Percentiles rank a stretch among this genome's conserved stretches.
Evolutionary conservation across 2,888 invertebrate species (phyloP).

Genomic region (Lumbricus terrestris): DNA sequence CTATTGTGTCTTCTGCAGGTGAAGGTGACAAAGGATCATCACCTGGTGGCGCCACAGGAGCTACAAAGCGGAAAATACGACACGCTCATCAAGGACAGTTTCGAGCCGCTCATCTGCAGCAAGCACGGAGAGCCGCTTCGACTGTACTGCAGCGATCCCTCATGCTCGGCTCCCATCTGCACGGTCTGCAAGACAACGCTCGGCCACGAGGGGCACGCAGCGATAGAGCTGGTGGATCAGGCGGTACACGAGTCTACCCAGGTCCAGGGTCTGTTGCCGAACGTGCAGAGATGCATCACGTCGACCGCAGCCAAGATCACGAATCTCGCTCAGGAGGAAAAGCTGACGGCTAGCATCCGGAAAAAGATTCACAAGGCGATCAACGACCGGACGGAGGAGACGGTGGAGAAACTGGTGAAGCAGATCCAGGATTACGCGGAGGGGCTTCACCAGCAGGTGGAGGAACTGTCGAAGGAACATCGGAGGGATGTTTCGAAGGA

Average conservation of each 20-base stretch:
- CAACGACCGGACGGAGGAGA: constrained; percentile 38
- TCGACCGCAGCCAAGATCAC: constrained; percentile 35
- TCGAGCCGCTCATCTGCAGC: constrained; percentile 41
- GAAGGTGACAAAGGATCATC: constrained; percentile 40
- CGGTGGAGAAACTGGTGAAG: constrained; percentile 37
- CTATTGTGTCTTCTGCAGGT: constrained; percentile 19
- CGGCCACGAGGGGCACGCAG: constrained; percentile 40
- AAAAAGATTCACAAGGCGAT: constrained; percentile 40
- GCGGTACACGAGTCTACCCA: constrained; percentile 33
- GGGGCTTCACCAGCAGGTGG: constrained; percentile 39
- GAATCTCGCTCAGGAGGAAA: constrained; percentile 39
- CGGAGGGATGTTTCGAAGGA: constrained; percentile 32
- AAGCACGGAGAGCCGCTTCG: constrained; percentile 39
- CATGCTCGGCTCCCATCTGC: constrained; percentile 41
- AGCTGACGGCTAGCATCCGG: constrained; percentile 36
- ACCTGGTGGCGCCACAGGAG: constrained; percentile 37
- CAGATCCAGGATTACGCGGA: constrained; percentile 39
- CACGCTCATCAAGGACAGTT: constrained; percentile 39
- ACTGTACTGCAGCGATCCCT: constrained; percentile 39
- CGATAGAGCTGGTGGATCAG: constrained; percentile 38
- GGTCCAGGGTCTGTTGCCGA: constrained; percentile 32
- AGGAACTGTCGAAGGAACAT: constrained; percentile 40
- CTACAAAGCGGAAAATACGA: constrained; percentile 38
- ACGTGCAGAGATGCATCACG: constrained; percentile 34
- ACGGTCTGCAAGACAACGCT: constrained; percentile 41